Percentiles rank a stretch among this genome's conserved stretches.
phyloP scores from a whole-genome alignment of 2,797 vertebrate genomes.

The Psittacula echo region DNA sequence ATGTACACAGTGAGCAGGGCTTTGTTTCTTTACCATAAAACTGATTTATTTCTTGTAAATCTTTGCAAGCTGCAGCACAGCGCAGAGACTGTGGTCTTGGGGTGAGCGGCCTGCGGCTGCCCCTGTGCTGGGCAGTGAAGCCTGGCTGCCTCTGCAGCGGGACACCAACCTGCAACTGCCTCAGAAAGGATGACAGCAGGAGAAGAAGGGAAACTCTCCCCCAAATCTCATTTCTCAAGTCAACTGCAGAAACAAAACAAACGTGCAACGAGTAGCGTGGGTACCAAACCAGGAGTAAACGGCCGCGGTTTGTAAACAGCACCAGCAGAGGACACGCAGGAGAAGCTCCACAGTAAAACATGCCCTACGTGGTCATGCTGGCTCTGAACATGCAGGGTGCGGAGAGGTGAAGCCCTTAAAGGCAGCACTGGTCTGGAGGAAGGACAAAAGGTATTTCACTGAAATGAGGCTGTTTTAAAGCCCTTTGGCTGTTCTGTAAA shows the following conservation, averaged over 20 bases:
- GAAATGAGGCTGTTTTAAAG: neutral
- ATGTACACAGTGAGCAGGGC: neutral
- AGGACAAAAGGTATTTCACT: neutral
- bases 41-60: neutral
- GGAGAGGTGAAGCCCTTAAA: neutral
- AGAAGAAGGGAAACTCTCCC: neutral
- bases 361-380: neutral
- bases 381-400: accelerated
- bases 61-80: neutral
- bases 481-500: neutral
- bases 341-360: neutral
- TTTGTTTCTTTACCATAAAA: neutral
- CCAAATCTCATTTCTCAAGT: neutral
- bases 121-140: neutral
- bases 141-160: neutral
- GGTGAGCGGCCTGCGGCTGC: neutral
- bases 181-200: neutral
- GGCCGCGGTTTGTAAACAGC: neutral
- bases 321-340: neutral
- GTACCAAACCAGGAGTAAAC: neutral
- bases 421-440: neutral
- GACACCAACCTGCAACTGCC: neutral
- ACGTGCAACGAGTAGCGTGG: accelerated
- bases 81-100: accelerated
- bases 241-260: neutral